phyloP scores from a whole-genome alignment of 2,888 invertebrate genomes.

The Mactromeris polynyma region DNA sequence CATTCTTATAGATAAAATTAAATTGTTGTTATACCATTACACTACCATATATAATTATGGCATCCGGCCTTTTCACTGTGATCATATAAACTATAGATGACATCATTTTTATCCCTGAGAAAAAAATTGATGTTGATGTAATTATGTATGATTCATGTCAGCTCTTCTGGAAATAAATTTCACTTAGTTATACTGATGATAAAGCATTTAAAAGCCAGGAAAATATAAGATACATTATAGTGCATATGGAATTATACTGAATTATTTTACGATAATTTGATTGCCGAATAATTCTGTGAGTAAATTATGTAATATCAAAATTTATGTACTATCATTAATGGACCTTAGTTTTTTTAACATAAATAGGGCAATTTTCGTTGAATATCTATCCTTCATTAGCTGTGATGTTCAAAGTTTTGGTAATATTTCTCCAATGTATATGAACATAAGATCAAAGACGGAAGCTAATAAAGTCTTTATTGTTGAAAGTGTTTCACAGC shows the following conservation, averaged over 20 bases:
- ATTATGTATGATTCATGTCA: background rate
- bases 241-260: background rate
- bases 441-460: conserved; percentile 22
- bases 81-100: background rate
- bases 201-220: background rate
- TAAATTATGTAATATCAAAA: background rate
- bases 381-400: background rate
- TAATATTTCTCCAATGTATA: conserved; percentile 18
- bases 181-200: background rate
- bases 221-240: background rate
- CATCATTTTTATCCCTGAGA: background rate
- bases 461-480: conserved; percentile 32
- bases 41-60: background rate
- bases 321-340: background rate
- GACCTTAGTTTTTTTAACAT: background rate
- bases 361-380: background rate
- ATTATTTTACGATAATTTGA: background rate
- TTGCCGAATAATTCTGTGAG: background rate
- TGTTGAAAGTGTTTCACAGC: conserved; percentile 34
- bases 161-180: background rate
- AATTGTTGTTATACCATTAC: background rate
- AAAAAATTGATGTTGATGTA: background rate
- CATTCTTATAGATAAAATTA: background rate
- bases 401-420: background rate
- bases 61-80: background rate